Evolutionary conservation across 2,113 vertebrate genomes (phyloP), one percentile per base, ranked within the genome.

Genomic region (Sarotherodon lohbergeri): DNA sequence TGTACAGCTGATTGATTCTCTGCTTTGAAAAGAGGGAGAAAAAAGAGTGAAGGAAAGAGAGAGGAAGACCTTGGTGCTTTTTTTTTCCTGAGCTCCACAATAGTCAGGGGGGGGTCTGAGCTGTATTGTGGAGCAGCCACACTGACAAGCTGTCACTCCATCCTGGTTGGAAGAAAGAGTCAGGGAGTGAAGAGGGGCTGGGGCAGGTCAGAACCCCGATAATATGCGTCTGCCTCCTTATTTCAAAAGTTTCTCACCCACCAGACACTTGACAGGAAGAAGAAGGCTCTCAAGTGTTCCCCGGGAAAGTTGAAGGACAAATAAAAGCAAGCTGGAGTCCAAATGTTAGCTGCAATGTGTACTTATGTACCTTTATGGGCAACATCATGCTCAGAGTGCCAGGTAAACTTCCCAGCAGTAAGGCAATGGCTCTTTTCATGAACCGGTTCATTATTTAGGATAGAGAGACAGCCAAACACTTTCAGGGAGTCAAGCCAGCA

Each of bases 1-100:
- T 92, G 95, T 94, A 94, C 93, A 95, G 95, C 97, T 98, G 98
- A 98, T 98, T 98, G 98, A 98, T 98, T 98, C 97, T 95, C 93
- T 95, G 97, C 94, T 94, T 96, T 95, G 93, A 95, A 95, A 93
- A 93, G 93, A 88, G 84, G 46, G 34, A 87, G 90, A 91, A 87
- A 92, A 91, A 93, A 91, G 83, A 91, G 85, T 83, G 93, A 91
- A 89, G 43, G 89, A 87, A 93, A 90, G 87, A 91, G 93, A 93
- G 95, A 95, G 87, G 93, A 95, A 95, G 91, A 95, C 92, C 95
- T 93, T 94, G 94, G 90, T 94, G 93, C 91, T 86, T 93, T 93
- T 79, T 91, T 90, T 66, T 56, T 46, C 86, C 88, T 81, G 68
- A 89, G 89, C 86, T 50, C 83, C 85, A 93, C 93, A 95, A 95